Base-by-base conservation (phyloP, 2,797 vertebrate species). In the Oreonectes daqikongensis region DNA sequence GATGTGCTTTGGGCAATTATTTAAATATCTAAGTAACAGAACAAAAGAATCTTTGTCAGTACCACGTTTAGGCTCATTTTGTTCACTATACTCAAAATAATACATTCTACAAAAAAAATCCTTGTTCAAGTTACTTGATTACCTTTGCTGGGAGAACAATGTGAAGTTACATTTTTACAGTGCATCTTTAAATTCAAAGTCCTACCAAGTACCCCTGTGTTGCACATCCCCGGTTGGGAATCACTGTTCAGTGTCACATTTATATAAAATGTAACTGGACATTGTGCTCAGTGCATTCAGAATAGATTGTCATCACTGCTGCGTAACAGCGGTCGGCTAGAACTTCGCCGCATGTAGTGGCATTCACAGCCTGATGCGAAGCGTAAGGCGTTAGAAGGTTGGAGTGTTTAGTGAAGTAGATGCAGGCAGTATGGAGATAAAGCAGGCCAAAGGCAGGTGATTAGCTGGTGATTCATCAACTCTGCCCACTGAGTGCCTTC, bases 391-490 rank as follows among this genome's bases (percentile, higher is more conserved):
- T 55, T 76, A 26, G 30, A 69, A 42, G 74, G 53, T 48, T 46
- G 52, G 65, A 69, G 44, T 76, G 65, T 69, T 76, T 68, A 69
- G 65, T 6, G 55, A 59, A 75, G 52, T 53, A 68, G 64, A 73
- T 77, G 63, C 61, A 42, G 50, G 65, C 53, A 46, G 60, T 50
- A 72, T 42, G 63, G 60, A 79, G 60, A 57, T 35, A 66, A 50
- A 73, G 38, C 28, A 22, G 69, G 73, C 69, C 48, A 35, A 63
- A 42, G 69, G 60, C 59, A 82, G 75, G 76, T 80, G 79, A 82
- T 85, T 82, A 83, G 76, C 74, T 71, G 67, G 79, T 78, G 76
- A 86, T 84, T 86, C 72, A 83, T 81, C 82, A 78, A 61, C 53
- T 79, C 50, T 77, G 77, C 57, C 78, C 77, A 65, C 35, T 57